Evolutionary conservation across 2,113 vertebrate genomes (phyloP).

Genomic region (Sinocyclocheilus rhinocerous): DNA sequence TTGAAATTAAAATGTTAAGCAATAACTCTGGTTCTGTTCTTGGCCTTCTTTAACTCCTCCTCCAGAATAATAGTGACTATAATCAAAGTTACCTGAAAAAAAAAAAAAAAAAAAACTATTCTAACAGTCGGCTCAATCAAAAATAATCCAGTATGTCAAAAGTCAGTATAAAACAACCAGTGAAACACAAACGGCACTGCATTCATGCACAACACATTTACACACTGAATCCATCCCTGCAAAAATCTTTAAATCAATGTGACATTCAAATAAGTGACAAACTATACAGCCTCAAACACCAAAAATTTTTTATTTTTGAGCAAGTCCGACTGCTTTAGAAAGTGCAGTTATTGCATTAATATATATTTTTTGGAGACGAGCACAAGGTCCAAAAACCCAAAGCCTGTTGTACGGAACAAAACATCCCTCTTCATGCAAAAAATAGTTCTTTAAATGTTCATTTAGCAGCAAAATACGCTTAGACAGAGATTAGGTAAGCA

Average conservation of each 20-base stretch:
- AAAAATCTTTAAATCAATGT: background rate
- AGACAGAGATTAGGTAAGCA: background rate
- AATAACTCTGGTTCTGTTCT: background rate
- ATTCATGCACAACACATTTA: background rate
- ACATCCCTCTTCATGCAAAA: background rate
- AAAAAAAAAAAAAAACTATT: background rate
- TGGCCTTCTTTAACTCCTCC: background rate
- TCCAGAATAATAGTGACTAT: background rate
- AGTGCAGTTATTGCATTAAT: slow-evolving; percentile 5
- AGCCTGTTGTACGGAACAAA: background rate
- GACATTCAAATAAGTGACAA: slow-evolving; percentile 28
- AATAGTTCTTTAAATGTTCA: background rate
- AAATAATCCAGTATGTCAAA: slow-evolving; percentile 3
- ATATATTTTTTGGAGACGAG: background rate
- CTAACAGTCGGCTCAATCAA: background rate
- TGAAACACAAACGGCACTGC: background rate
- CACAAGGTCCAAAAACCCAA: background rate
- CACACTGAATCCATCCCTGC: background rate
- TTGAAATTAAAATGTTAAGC: background rate
- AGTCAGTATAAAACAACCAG: slow-evolving; percentile 24
- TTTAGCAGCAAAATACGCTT: background rate
- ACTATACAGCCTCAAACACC: background rate
- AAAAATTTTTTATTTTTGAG: background rate
- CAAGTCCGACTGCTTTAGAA: background rate
- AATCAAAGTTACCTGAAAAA: background rate